A percentile compares a stretch with the other conserved stretches of the same genome.
phyloP scores from a whole-genome alignment of 2,888 invertebrate species.

The Hypolimnas misippus region DNA sequence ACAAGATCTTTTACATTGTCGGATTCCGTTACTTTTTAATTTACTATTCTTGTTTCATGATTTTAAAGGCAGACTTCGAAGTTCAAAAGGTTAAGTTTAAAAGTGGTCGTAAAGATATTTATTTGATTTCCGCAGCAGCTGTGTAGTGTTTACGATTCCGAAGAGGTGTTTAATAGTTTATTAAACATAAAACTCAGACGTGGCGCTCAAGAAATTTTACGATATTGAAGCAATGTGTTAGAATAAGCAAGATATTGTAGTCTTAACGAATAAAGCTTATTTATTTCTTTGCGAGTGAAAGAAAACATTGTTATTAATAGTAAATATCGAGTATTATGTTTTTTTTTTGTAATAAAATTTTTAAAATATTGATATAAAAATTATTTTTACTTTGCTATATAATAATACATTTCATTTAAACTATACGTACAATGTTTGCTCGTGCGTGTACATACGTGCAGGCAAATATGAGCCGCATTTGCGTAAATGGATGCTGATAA shows the following conservation, averaged over 20 bases:
- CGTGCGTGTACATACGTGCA: too few relatives aligned
- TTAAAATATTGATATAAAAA: too few relatives aligned
- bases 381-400: too few relatives aligned
- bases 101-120: not conserved
- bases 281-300: slow-evolving; percentile 1
- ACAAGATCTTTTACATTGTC: too few relatives aligned
- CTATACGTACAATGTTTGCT: too few relatives aligned
- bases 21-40: not conserved
- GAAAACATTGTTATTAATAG: slow-evolving; percentile 1
- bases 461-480: too few relatives aligned
- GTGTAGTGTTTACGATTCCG: not conserved
- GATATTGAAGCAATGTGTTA: slow-evolving; percentile 5
- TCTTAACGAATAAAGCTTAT: slow-evolving; percentile 5
- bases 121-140: not conserved
- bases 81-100: not conserved
- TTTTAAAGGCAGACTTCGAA: not conserved
- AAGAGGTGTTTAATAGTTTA: not conserved
- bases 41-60: not conserved
- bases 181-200: slow-evolving; percentile 5
- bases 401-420: too few relatives aligned
- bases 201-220: not conserved
- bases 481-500: too few relatives aligned
- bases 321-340: too few relatives aligned
- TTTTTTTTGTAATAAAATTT: too few relatives aligned
- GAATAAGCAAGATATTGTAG: not conserved